Percentiles rank a stretch among this genome's conserved stretches.
Conservation (phyloP, 2,113 vertebrate genomes). For the Urocolius indicus region DNA sequence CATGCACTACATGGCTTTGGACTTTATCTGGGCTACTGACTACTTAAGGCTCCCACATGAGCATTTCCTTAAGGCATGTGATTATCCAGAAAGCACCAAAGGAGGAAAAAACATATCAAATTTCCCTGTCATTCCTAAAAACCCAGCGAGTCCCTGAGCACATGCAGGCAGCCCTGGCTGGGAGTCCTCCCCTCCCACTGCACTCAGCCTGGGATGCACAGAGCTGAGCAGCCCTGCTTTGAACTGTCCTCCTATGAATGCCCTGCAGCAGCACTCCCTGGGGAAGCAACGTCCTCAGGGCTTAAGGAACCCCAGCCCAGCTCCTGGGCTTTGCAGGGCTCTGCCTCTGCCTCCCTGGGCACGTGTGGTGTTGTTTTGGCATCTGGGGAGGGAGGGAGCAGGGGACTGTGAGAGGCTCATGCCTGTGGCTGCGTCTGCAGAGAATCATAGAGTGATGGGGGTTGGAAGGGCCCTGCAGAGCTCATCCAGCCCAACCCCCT, state of each 20-base stretch:
- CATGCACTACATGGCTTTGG: slow-evolving; percentile 12
- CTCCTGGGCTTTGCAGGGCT: neutral
- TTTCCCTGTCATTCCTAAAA: neutral
- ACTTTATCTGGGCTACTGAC: neutral
- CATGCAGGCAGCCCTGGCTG: accelerated
- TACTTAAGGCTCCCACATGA: neutral
- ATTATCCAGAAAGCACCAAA: slow-evolving; percentile 6
- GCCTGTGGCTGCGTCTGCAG: accelerated
- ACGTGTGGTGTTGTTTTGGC: accelerated
- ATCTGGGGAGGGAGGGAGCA: neutral
- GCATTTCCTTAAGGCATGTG: slow-evolving; percentile 15
- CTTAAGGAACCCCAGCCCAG: neutral
- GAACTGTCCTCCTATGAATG: neutral
- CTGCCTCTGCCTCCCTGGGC: neutral
- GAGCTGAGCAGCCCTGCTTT: neutral
- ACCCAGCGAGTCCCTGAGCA: neutral
- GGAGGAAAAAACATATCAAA: neutral
- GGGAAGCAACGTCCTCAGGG: neutral
- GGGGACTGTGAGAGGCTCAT: accelerated
- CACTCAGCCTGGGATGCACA: accelerated
- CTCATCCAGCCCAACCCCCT: too few species aligned
- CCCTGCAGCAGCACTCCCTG: neutral
- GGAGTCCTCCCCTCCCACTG: neutral
- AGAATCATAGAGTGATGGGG: too few species aligned
- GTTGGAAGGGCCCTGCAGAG: too few species aligned